Evolutionary conservation across 2,113 vertebrate species (phyloP).

Genomic region (Strigops habroptila): DNA sequence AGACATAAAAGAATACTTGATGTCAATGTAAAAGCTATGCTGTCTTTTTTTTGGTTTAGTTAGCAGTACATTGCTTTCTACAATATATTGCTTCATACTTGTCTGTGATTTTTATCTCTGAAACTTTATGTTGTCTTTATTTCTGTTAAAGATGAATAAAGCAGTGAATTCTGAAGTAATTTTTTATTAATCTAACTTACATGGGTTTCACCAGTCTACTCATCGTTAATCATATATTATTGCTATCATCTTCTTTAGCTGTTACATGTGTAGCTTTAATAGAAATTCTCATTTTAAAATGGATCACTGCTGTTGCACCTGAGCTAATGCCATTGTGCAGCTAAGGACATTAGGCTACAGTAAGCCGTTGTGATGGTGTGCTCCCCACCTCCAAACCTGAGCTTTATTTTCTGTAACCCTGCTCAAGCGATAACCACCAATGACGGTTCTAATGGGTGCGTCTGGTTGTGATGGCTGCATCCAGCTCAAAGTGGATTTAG

Average conservation of each 20-base stretch:
- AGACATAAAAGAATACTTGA: neutral
- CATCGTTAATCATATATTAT: neutral
- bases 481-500: neutral
- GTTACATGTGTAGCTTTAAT: neutral
- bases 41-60: neutral
- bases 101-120: conserved; percentile 47
- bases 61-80: neutral
- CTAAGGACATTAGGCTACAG: neutral
- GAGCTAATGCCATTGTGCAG: conserved; percentile 22
- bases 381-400: neutral
- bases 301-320: neutral
- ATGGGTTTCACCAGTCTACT: neutral
- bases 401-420: neutral
- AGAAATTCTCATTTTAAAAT: neutral
- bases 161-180: neutral
- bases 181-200: neutral
- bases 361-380: neutral
- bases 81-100: neutral
- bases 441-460: neutral
- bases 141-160: conserved; percentile 26
- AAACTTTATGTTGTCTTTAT: conserved; percentile 43
- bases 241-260: neutral
- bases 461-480: neutral
- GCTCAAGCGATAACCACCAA: neutral
- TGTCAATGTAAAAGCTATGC: neutral